Conservation (phyloP, 1,140 invertebrate genomes). For the Drosophila triauraria region DNA sequence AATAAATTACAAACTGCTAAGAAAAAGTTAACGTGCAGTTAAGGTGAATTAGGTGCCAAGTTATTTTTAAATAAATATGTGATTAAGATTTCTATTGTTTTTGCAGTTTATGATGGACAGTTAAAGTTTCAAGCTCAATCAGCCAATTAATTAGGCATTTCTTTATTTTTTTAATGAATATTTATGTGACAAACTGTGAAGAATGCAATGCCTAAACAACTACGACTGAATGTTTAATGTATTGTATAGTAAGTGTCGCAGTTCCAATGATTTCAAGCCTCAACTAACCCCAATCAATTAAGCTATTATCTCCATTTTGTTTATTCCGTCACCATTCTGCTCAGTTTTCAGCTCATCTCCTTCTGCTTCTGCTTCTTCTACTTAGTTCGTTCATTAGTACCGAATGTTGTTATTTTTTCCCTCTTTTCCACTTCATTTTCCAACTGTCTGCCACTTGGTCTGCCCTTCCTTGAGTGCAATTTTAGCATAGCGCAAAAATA, state of each 20-base stretch:
- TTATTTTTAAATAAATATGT: background rate
- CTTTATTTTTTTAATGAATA: no score
- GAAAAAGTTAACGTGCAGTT: no score
- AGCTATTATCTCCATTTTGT: conserved; percentile 27
- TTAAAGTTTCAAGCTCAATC: no score
- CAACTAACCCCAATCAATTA: conserved; percentile 23
- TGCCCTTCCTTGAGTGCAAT: conserved; percentile 18
- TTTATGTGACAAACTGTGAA: no score
- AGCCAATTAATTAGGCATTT: no score
- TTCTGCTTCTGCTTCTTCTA: no score
- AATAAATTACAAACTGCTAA: background rate
- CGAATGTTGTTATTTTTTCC: conserved; percentile 15
- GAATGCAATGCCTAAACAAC: no score
- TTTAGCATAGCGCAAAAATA: conserved; percentile 10
- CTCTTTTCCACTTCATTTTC: conserved; percentile 26
- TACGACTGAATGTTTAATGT: background rate
- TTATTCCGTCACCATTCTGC: conserved; percentile 21
- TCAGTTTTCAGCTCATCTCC: background rate
- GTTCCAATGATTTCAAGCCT: conserved; percentile 5
- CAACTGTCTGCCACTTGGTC: conserved; percentile 30
- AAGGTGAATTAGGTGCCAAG: background rate
- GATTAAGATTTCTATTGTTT: no score
- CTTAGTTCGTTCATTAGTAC: conserved; percentile 31
- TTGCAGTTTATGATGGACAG: no score
- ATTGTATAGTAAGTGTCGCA: background rate